Evolutionary conservation across 2,113 vertebrate species (phyloP).

Genomic region (Onychorhynchus coronatus): DNA sequence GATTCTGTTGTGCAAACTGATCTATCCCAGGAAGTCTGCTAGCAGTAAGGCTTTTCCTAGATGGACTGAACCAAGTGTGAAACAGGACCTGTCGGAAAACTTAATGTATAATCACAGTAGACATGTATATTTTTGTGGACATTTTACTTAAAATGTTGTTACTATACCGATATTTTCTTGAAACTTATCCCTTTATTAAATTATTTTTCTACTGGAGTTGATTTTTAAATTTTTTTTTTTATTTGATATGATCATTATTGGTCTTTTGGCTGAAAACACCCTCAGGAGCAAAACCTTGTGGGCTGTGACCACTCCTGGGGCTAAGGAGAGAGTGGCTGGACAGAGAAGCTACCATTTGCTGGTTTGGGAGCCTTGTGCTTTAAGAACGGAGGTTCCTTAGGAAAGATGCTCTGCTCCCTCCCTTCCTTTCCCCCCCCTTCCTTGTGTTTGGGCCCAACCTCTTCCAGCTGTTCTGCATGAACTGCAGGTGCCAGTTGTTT

Average conservation of each 20-base stretch:
- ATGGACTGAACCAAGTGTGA: conserved; percentile 6
- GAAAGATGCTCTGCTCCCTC: not conserved
- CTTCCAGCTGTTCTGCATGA: not conserved
- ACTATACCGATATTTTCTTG: conserved; percentile 84
- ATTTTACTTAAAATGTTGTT: conserved; percentile 83
- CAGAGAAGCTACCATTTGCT: not conserved
- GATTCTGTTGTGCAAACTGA: conserved; percentile 1
- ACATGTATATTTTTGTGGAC: conserved; percentile 64
- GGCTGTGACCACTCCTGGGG: not conserved
- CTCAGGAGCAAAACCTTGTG: not conserved
- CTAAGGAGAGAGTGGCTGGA: not conserved
- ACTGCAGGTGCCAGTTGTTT: not conserved
- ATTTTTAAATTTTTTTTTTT: conserved; percentile 64
- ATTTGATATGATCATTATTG: conserved; percentile 62
- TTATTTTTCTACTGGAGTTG: conserved; percentile 73
- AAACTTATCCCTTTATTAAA: conserved; percentile 85
- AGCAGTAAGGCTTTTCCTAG: not conserved
- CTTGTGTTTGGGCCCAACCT: not conserved
- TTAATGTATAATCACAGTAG: conserved; percentile 76
- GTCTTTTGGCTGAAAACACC: not conserved
- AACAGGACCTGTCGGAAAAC: conserved; percentile 7
- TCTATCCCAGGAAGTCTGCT: not conserved
- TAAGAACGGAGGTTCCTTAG: not conserved
- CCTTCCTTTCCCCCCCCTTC: not conserved
- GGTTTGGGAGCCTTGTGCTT: not conserved